Base-by-base conservation (phyloP, 64 coral and sea anemone genomes). In the Anthopleura sola region DNA sequence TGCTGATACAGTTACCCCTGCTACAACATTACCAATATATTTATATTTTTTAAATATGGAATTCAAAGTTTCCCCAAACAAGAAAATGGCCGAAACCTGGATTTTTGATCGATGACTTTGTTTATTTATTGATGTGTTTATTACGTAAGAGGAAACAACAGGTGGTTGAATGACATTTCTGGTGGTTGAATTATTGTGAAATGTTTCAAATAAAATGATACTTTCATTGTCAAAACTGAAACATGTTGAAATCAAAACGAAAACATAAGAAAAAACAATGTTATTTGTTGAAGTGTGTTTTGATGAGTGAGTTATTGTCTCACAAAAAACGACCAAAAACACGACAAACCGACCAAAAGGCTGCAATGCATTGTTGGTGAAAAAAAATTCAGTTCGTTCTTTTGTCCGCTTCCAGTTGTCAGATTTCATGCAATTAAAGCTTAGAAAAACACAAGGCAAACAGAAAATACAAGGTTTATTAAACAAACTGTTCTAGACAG, bases 101-200 rank as follows among this genome's bases (percentile, higher is more conserved):
- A 24, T 71, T 33, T 34, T 29, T 71, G n/a, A 15, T 33, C 29
- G 29, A 2, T 71, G 66, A 14, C 34, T 23, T 71, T 71, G 28
- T 71, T 71, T 71, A 34, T 34, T 71, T 71, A 71, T 71, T 71
- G 34, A 71, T 71, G 28, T 71, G 29, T 71, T 71, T n/a, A 31
- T 71, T 34, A 71, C 28, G 66, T 71, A 71, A 71, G 66, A 71
- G 66, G 17, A 5, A 1, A 32, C 10, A 71, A 16, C 66, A 71
- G 66, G 66, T 71, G 23, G 66, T 33, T 34, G 28, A 71, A 34
- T 29, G 29, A 71, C 7, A 31, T 32, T 31, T 71, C 66, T 32
- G 66, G 66, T 71, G 66, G 66, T 71, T 71, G 3, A 28, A 71
- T 71, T 71, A 71, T 71, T 34, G n/a, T 34, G 6, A 62, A 62